Percentiles rank a stretch among this genome's conserved stretches.
These are phyloP conservation scores for Percina caprodes DNA, from an alignment of 2,113 vertebrate genomes.

Conservation along the genomic window DNA sequence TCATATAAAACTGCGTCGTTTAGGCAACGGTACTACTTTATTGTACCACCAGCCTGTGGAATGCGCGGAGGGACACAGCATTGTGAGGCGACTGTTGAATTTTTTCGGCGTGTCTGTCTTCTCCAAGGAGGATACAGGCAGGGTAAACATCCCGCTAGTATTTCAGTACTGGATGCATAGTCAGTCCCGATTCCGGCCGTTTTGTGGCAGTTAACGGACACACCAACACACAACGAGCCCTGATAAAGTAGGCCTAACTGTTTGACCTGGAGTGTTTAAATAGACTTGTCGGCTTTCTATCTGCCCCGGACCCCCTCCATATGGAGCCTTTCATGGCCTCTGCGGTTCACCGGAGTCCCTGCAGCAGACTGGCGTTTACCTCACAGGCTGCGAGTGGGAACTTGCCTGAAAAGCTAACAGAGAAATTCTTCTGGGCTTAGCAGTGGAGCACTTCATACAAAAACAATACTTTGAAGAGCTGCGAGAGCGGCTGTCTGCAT, in stretches of 20 bases:
- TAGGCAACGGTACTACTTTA: slow-evolving; percentile 75
- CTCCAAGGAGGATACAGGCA: slow-evolving; percentile 83
- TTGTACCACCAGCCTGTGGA: slow-evolving; percentile 84
- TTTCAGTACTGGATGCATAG: slow-evolving; percentile 45
- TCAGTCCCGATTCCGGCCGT: slow-evolving; percentile 56
- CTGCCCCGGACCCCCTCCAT: slow-evolving; percentile 61
- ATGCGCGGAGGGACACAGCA: slow-evolving; percentile 82
- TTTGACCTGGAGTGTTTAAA: slow-evolving; percentile 46
- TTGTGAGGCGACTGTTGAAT: slow-evolving; percentile 63
- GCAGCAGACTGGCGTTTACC: slow-evolving; percentile 56
- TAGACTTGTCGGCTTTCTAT: slow-evolving; percentile 39
- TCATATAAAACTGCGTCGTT: slow-evolving; percentile 1
- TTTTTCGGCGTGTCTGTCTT: slow-evolving; percentile 80
- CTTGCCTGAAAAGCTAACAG: slow-evolving; percentile 81
- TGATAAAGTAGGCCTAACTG: slow-evolving; percentile 31
- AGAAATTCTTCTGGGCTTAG: slow-evolving; percentile 84
- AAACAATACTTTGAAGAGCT: slow-evolving; percentile 64
- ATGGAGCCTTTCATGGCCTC: slow-evolving; percentile 60
- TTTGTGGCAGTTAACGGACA: slow-evolving; percentile 72
- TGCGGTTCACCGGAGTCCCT: slow-evolving; percentile 71
- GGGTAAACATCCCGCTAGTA: slow-evolving; percentile 79
- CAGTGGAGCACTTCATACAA: slow-evolving; percentile 58
- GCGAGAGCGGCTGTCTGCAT: slow-evolving; percentile 25
- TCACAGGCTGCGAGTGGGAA: slow-evolving; percentile 82
- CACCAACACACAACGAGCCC: slow-evolving; percentile 41